Conservation (phyloP, 2,113 vertebrate species). For the Xiphias gladius region DNA sequence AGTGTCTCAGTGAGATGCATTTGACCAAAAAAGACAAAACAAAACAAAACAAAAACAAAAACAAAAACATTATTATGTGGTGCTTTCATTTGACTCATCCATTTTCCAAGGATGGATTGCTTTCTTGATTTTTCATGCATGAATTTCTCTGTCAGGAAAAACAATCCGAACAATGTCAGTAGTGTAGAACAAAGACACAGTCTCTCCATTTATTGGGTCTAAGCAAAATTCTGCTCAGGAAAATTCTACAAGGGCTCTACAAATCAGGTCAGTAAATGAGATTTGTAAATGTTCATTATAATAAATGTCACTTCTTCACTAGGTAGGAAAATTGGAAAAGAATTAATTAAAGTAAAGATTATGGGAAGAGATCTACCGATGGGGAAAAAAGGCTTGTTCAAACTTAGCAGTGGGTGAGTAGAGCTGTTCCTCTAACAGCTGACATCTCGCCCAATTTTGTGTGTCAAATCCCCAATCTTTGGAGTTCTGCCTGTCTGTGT, state of each 20-base stretch:
- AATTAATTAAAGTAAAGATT: slow-evolving; percentile 42
- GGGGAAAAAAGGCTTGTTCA: slow-evolving; percentile 23
- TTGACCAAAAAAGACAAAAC: background rate
- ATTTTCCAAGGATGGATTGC: slow-evolving; percentile 17
- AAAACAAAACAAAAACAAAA: background rate
- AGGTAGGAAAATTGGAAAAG: background rate
- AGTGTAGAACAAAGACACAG: slow-evolving; percentile 40
- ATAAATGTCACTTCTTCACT: slow-evolving; percentile 38
- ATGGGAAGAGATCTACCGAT: slow-evolving; percentile 18
- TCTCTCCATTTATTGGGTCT: slow-evolving; percentile 15
- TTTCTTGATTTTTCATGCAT: slow-evolving; percentile 36
- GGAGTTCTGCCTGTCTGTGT: slow-evolving; percentile 29
- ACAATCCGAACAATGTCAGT: slow-evolving; percentile 28
- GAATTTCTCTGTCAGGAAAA: slow-evolving; percentile 32
- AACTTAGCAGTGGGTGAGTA: slow-evolving; percentile 49
- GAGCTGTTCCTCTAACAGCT: slow-evolving; percentile 51
- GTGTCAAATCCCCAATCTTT: slow-evolving; percentile 57
- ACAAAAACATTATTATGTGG: slow-evolving; percentile 19
- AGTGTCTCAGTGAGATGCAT: slow-evolving; percentile 10
- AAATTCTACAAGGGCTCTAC: slow-evolving; percentile 28
- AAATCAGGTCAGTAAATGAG: slow-evolving; percentile 42
- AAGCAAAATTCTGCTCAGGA: slow-evolving; percentile 12
- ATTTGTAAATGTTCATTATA: slow-evolving; percentile 40
- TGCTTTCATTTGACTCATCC: slow-evolving; percentile 33
- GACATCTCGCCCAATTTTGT: slow-evolving; percentile 50